Percentiles rank a stretch among this genome's conserved stretches.
phyloP scores from a whole-genome alignment of 2,113 vertebrate species.

The Progne subis region DNA sequence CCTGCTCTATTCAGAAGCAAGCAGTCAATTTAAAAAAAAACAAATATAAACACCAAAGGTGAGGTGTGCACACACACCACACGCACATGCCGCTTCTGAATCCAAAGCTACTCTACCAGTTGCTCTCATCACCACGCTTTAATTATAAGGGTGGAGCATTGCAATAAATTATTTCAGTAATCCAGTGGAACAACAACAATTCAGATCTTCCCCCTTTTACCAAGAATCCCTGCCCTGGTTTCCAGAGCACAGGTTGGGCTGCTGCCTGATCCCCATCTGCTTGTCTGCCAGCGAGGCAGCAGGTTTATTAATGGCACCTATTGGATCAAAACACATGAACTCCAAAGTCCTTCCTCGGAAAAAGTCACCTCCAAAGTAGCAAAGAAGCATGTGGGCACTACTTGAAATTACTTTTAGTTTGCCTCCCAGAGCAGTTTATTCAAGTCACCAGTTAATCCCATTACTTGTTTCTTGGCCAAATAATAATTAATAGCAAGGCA shows the following conservation, averaged over 20 bases:
- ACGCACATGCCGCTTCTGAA: constrained; percentile 34
- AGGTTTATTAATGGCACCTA: not conserved
- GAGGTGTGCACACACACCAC: constrained; percentile 29
- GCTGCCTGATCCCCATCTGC: not conserved
- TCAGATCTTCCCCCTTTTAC: constrained; percentile 66
- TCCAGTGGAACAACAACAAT: constrained; percentile 70
- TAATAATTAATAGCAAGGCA: constrained; percentile 31
- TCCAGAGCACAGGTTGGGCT: constrained; percentile 7
- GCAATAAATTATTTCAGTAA: constrained; percentile 73
- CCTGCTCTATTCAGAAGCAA: not conserved
- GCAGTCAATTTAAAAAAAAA: constrained; percentile 41
- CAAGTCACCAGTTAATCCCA: not conserved
- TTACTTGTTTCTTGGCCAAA: constrained; percentile 24
- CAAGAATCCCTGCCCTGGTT: constrained; percentile 64
- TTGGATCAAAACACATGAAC: not conserved
- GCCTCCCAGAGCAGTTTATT: not conserved
- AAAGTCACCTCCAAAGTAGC: not conserved
- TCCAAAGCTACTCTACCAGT: constrained; percentile 72
- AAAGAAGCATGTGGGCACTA: not conserved
- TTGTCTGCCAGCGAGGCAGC: not conserved
- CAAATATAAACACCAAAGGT: constrained; percentile 51
- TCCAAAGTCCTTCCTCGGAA: not conserved
- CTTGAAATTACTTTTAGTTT: not conserved
- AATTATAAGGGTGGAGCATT: constrained; percentile 74
- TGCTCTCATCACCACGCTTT: constrained; percentile 63